A percentile compares a stretch with the other conserved stretches of the same genome.
These are phyloP conservation scores for Pseudocheirus occidentalis DNA, from an alignment of 2,797 vertebrate species.

Conservation along the genomic window DNA sequence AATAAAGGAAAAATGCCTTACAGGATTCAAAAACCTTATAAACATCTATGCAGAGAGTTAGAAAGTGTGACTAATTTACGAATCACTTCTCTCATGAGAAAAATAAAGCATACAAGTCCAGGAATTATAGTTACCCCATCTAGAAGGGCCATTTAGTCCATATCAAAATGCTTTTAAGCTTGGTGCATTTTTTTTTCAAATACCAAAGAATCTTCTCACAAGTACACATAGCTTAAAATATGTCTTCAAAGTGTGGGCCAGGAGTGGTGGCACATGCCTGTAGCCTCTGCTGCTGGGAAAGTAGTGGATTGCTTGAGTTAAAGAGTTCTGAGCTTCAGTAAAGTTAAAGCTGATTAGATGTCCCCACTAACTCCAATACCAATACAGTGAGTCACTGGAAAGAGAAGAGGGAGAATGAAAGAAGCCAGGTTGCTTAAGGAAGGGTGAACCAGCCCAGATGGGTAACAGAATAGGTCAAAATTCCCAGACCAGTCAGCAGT, in stretches of 20 bases:
- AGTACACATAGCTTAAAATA: not conserved
- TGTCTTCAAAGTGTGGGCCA: not conserved
- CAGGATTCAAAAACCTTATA: not conserved
- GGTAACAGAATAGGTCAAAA: not conserved
- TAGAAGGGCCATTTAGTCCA: not conserved
- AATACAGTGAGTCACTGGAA: not conserved
- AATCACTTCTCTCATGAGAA: not conserved
- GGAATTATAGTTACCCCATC: not conserved
- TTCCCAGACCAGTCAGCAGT: not conserved
- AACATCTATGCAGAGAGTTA: not conserved
- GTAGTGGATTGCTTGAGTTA: not conserved
- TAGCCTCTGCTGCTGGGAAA: not conserved
- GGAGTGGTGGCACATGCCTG: not conserved
- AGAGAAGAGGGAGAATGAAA: not conserved
- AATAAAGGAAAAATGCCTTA: conserved; percentile 16
- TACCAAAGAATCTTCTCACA: not conserved
- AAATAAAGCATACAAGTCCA: not conserved
- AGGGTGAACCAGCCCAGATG: not conserved
- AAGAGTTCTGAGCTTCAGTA: not conserved
- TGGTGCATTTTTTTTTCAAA: conserved; percentile 10
- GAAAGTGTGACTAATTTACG: not conserved
- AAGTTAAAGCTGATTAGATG: not conserved
- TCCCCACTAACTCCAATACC: not conserved
- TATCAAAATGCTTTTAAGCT: not conserved
- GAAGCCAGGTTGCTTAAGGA: not conserved